Evolutionary conservation across 2,888 invertebrate species (phyloP).

Genomic region (Andrena hattorfiana): DNA sequence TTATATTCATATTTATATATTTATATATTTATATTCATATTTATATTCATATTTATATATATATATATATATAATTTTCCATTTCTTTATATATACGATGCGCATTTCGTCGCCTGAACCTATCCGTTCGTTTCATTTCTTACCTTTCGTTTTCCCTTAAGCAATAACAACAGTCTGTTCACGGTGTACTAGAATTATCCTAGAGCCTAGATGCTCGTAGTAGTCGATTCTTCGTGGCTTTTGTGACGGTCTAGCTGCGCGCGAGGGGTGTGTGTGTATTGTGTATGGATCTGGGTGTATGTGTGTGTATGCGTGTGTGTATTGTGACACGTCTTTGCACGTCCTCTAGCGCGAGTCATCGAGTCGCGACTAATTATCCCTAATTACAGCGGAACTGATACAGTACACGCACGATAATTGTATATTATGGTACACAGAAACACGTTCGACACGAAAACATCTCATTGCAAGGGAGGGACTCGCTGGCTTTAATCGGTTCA

Average conservation of each 20-base stretch:
- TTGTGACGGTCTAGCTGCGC: background rate
- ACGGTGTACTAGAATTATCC: slow-evolving; percentile 12
- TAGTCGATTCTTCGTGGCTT: slow-evolving; percentile 19
- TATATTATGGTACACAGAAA: slow-evolving; percentile 52
- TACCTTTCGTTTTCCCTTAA: slow-evolving; percentile 18
- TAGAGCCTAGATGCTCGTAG: slow-evolving; percentile 19
- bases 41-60: slow-evolving; percentile 31
- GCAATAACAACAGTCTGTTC: slow-evolving; percentile 50
- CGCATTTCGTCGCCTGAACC: slow-evolving; percentile 18
- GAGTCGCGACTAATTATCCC: slow-evolving; percentile 32
- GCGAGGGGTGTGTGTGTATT: background rate
- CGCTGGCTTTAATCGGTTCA: slow-evolving; percentile 51
- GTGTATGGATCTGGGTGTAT: background rate
- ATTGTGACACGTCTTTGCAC: slow-evolving; percentile 26
- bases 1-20: slow-evolving; percentile 53
- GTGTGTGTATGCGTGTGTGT: background rate
- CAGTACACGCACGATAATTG: slow-evolving; percentile 29
- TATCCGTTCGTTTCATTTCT: slow-evolving; percentile 1
- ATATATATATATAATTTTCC: slow-evolving; percentile 29
- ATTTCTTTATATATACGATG: slow-evolving; percentile 44
- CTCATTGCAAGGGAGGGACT: slow-evolving; percentile 48
- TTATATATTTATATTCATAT: slow-evolving; percentile 33
- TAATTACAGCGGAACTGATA: slow-evolving; percentile 46
- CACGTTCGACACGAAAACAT: slow-evolving; percentile 10
- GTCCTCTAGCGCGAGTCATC: background rate